Evolutionary conservation across 2,888 invertebrate species (phyloP), one percentile per base, ranked within the genome.

Genomic region (Hypena proboscidalis): DNA sequence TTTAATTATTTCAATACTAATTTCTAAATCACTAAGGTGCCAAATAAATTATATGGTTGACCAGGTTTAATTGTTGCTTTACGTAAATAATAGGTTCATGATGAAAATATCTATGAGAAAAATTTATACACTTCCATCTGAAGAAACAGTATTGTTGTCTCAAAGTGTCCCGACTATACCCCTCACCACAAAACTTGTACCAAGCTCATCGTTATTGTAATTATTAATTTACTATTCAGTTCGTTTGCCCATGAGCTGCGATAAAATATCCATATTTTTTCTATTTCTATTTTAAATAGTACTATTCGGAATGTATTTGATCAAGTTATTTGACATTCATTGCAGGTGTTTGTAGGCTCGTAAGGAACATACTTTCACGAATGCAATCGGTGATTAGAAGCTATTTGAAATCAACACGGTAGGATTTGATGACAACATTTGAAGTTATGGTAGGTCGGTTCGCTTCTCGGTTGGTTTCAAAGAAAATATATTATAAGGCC

Each of bases 211-310:
- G 42, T 23, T 57, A 36, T 53, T 52, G 43, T 57, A 53, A 65
- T 56, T 40, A 42, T 42, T 46, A 49, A 36, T 60, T 32, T 58
- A 52, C 29, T 39, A 58, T 52, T 57, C 49, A 41, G 44, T 49
- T 45, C 39, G 35, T 58, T 54, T 48, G 47, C 42, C 26, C 38
- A 19, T 46, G 13, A 34, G 40, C 35, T 30, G 19, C 29, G 8
- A 23, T 51, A 52, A 51, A 35, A n/a, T 45, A 39, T 50, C 40
- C 35, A 35, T 40, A 23, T 25, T 50, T 45, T 44, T 44, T 26
- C 8, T 36, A 17, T 30, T 31, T 25, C n/a, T 8, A 19, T 36
- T 22, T 43, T 9, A 41, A 30, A 30, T 32, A 19, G 27, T 21
- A 6, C 10, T 7, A 17, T 42, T 37, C 31, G 7, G 11, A n/a